phyloP scores from a whole-genome alignment of 64 coral and sea anemone species.

The Hydrozoanthus tunicans region DNA sequence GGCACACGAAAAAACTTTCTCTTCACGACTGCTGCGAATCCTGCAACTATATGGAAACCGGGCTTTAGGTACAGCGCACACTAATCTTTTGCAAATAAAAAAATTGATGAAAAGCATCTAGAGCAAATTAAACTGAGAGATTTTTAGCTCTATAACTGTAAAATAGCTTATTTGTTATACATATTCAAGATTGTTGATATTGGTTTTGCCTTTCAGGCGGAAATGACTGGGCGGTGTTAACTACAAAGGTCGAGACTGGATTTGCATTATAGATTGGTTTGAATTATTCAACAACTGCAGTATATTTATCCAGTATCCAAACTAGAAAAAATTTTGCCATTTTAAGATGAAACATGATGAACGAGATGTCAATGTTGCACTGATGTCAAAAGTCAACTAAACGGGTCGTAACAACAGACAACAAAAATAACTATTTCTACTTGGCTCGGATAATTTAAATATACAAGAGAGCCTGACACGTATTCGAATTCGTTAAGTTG shows the following conservation, averaged over 20 bases:
- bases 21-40: too few species aligned
- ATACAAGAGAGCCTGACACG: neutral
- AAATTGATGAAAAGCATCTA: neutral
- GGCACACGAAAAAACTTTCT: too few species aligned
- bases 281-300: neutral
- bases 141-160: neutral
- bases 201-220: neutral
- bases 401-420: too few species aligned
- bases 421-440: too few species aligned
- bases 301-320: neutral
- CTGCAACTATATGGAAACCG: too few species aligned
- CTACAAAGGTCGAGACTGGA: neutral
- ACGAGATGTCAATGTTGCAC: neutral
- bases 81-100: neutral
- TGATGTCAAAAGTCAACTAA: neutral
- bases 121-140: neutral
- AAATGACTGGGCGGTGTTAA: neutral
- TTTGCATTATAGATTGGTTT: constrained; percentile 27
- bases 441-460: neutral
- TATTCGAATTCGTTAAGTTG: neutral
- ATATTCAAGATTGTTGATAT: neutral
- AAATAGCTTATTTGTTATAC: neutral
- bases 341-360: neutral
- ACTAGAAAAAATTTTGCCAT: too few species aligned
- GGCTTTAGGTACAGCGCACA: neutral